Evolutionary conservation across 2,888 invertebrate species (phyloP).

Genomic region (Chaitophorus viminalis): DNA sequence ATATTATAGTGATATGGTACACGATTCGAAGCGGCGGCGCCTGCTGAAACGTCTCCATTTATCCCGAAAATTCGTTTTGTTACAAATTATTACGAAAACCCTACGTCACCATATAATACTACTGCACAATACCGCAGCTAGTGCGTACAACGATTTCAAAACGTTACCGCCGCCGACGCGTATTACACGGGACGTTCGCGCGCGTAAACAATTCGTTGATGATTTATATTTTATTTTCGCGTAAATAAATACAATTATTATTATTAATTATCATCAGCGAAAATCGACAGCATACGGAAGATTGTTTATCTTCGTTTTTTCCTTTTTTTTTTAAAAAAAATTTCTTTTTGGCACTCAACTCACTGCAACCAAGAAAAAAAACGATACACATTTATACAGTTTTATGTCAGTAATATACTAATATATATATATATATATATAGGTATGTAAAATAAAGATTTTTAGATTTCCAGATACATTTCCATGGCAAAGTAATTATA

Average conservation of each 20-base stretch:
- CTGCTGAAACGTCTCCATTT: too few species aligned
- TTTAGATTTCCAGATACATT: too few species aligned
- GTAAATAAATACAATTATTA: constrained; percentile 22
- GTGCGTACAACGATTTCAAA: constrained; percentile 2
- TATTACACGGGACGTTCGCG: too few species aligned
- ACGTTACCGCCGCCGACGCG: not conserved
- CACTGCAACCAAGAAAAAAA: not conserved
- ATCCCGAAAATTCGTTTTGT: too few species aligned
- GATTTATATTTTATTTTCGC: constrained; percentile 17
- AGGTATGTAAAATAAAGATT: not conserved
- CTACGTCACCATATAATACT: not conserved
- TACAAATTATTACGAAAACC: constrained; percentile 10
- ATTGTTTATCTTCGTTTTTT: constrained; percentile 33
- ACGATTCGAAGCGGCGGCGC: not conserved
- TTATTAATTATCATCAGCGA: constrained; percentile 26
- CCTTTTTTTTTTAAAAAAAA: too few species aligned
- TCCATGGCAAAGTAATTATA: too few species aligned
- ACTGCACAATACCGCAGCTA: too few species aligned
- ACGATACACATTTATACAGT: not conserved
- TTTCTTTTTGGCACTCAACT: not conserved
- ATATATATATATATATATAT: too few species aligned
- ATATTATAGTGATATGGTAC: too few species aligned
- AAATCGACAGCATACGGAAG: not conserved
- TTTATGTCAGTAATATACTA: not conserved
- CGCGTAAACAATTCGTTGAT: constrained; percentile 34